These are phyloP conservation scores for Ciconia nigra DNA, from an alignment of 2,797 vertebrate genomes.

Conservation along the genomic window DNA sequence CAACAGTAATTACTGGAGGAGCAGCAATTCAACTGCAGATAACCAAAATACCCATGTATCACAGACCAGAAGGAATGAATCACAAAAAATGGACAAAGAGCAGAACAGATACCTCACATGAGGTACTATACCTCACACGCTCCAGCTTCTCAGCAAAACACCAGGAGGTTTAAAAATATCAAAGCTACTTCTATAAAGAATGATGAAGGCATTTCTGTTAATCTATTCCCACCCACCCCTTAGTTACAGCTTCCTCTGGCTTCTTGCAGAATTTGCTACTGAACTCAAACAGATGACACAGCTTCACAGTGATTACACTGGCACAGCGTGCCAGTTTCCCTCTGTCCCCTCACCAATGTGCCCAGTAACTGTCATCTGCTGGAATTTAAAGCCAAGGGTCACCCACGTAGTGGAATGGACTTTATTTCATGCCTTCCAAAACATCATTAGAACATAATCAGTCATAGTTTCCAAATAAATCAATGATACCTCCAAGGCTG, in stretches of 20 bases:
- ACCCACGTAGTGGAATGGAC: neutral
- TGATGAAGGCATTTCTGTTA: neutral
- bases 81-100: conserved; percentile 7
- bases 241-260: neutral
- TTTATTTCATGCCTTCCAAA: neutral
- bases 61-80: conserved; percentile 24
- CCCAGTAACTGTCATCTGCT: neutral
- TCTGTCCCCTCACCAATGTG: neutral
- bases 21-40: neutral
- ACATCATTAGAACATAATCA: neutral
- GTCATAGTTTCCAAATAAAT: neutral
- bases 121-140: neutral
- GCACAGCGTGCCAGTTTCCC: neutral
- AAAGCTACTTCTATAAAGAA: conserved; percentile 13
- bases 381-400: neutral
- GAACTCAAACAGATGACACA: neutral
- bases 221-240: neutral
- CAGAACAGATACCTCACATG: neutral
- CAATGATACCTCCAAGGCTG: neutral
- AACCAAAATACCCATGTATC: neutral
- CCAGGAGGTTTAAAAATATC: conserved; percentile 25
- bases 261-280: neutral
- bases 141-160: neutral
- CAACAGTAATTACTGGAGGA: neutral
- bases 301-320: neutral